A percentile compares a stretch with the other conserved stretches of the same genome.
These are phyloP conservation scores for Tetanocera ferruginea DNA, from an alignment of 2,888 invertebrate genomes.

Conservation along the genomic window DNA sequence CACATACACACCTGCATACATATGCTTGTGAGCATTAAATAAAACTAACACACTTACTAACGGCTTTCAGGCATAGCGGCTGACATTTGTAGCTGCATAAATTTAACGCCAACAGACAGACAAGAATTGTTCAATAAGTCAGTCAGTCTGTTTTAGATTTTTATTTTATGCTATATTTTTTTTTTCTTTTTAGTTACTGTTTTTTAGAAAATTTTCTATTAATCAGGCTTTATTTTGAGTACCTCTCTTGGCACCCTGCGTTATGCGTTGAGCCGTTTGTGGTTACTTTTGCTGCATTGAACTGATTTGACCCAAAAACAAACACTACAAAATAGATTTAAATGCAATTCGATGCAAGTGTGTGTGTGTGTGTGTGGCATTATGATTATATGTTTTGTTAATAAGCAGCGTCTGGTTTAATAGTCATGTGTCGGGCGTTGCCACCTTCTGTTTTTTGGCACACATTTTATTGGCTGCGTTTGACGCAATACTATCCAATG, in stretches of 20 bases:
- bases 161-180: not conserved
- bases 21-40: too few species aligned
- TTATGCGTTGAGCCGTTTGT: not conserved
- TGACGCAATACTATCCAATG: not conserved
- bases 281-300: too few species aligned
- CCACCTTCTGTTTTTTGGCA: not conserved
- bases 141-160: too few species aligned
- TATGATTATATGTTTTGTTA: too few species aligned
- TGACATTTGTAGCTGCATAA: too few species aligned
- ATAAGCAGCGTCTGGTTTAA: too few species aligned
- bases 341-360: constrained; percentile 1
- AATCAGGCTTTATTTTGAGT: not conserved
- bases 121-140: too few species aligned
- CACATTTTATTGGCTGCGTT: not conserved
- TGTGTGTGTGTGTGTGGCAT: not conserved
- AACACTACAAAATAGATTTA: not conserved
- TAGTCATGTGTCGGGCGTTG: not conserved
- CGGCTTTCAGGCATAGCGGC: too few species aligned
- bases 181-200: too few species aligned
- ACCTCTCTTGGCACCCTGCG: not conserved
- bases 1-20: too few species aligned
- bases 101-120: too few species aligned
- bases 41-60: too few species aligned
- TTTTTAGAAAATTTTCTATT: not conserved
- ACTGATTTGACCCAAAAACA: not conserved